phyloP scores from a whole-genome alignment of 2,888 invertebrate species.

The Eurytoma californica region DNA sequence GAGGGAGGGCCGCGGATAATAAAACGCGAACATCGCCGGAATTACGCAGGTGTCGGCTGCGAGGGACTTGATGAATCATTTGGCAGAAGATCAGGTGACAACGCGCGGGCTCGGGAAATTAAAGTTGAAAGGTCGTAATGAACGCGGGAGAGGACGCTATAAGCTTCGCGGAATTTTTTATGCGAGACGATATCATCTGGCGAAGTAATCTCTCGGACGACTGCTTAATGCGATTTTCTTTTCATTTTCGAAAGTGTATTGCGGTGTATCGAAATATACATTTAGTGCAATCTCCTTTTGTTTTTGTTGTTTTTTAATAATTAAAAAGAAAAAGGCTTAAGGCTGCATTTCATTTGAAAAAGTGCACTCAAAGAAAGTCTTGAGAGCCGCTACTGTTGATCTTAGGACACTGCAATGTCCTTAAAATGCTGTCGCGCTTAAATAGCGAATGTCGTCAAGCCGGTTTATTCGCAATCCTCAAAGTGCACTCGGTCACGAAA shows the following conservation, averaged over 20 bases:
- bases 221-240: not conserved
- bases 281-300: too few relatives aligned
- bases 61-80: slow-evolving; percentile 39
- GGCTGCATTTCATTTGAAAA: slow-evolving; percentile 13
- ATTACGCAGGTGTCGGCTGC: slow-evolving; percentile 5
- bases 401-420: slow-evolving; percentile 21
- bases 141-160: not conserved
- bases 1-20: slow-evolving; percentile 23
- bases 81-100: not conserved
- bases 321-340: too few relatives aligned
- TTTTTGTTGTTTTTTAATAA: too few relatives aligned
- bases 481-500: slow-evolving; percentile 50
- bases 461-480: slow-evolving; percentile 48
- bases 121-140: slow-evolving; percentile 15
- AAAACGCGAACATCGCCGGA: slow-evolving; percentile 33
- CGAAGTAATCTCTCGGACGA: too few relatives aligned
- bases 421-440: slow-evolving; percentile 20
- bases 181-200: not conserved
- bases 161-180: not conserved
- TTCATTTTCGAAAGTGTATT: too few relatives aligned
- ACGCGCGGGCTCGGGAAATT: slow-evolving; percentile 7
- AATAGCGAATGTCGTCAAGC: slow-evolving; percentile 43
- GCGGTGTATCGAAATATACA: too few relatives aligned
- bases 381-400: slow-evolving; percentile 16
- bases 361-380: slow-evolving; percentile 16